Evolutionary conservation across 2,888 invertebrate species (phyloP), one percentile per base, ranked within the genome.

Genomic region (Lithodes maja): DNA sequence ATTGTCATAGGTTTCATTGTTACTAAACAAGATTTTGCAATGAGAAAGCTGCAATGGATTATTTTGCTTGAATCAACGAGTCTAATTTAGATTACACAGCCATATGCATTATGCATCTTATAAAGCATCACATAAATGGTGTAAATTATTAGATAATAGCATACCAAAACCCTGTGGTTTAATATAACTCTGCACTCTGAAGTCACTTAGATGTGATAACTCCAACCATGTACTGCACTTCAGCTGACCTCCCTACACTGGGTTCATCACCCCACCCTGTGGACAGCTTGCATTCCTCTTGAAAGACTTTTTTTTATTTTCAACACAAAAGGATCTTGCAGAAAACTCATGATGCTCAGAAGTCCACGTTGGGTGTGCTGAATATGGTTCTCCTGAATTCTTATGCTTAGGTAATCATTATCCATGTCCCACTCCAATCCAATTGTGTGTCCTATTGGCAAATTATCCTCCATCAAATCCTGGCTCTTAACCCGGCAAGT

Each of bases 71-170:
- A 33, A 77, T 53, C 61, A 81, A 12, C 2, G 9, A 54, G 54
- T n/a, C 17, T 71, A 9, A 71, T 3, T 15, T 61, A 71, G 7
- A n/a, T 15, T 3, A 71, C 71, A n/a, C 15, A n/a, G 15, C 71
- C 71, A 68, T 82, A 82, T 9, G 82, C 33, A 33, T 33, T 33
- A 33, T 33, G 33, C 68, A 61, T 12, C 17, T n/a, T 68, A 9
- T 3, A 49, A 68, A n/a, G 82, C 82, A 68, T 82, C 82, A 82
- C 68, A 82, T 9, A 82, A 82, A 68, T 82, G 82, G 17, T 82
- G 82, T 12, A 82, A 9, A 7, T 61, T 17, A 68, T 54, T 54
- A 3, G 50, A 53, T 12, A 5, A 3, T 80, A 54, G 9, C 17
- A 12, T 2, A 49, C 33, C 17, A 17, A 80, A 80, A 7, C 7